Conservation (phyloP, 2,113 vertebrate genomes). For the Pantherophis guttatus region DNA sequence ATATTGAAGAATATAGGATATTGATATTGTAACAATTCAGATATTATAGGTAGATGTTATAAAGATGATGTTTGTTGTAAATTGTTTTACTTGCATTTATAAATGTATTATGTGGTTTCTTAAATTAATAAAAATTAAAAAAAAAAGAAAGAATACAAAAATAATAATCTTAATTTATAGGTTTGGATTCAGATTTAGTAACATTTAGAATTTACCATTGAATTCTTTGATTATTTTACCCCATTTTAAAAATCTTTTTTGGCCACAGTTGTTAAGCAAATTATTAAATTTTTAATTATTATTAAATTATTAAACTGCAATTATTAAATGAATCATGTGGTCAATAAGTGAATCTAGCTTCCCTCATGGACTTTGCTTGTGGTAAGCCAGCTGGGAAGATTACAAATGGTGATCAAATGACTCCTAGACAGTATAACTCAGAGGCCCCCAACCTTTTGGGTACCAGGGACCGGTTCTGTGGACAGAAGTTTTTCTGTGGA, state of each 20-base stretch:
- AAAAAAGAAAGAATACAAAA: background rate
- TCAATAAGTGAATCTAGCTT: background rate
- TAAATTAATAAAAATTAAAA: no score
- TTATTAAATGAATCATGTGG: background rate
- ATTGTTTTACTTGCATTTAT: no score
- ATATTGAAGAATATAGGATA: no score
- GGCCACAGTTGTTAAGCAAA: background rate
- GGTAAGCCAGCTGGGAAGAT: background rate
- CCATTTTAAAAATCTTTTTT: background rate
- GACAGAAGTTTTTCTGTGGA: no score
- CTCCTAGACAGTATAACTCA: no score
- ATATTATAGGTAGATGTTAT: no score
- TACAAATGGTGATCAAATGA: background rate
- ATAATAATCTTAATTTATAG: background rate
- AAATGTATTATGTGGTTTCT: no score
- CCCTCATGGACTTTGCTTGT: background rate
- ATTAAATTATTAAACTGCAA: background rate
- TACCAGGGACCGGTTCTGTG: no score
- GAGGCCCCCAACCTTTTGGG: no score
- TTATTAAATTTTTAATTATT: background rate
- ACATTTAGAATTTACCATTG: background rate
- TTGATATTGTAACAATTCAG: no score
- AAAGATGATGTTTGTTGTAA: no score
- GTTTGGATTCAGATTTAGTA: background rate
- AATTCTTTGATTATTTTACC: background rate